Evolutionary conservation across 2,888 invertebrate species (phyloP).

Genomic region (Mesochorus sp.): DNA sequence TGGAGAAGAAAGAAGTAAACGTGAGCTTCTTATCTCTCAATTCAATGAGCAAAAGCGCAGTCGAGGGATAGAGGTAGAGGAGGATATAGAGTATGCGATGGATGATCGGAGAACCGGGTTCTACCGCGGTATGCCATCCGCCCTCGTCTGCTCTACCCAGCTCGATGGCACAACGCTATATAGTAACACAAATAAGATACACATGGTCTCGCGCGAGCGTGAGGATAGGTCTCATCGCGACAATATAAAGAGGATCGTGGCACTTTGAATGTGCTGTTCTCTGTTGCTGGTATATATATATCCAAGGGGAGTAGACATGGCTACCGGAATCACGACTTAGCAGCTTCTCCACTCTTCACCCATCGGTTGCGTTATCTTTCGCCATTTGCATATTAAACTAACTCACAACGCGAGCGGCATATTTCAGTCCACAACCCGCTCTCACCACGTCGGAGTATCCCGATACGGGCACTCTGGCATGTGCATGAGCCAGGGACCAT

Average conservation of each 20-base stretch:
- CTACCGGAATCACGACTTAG: conserved; percentile 82
- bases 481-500: conserved; percentile 32
- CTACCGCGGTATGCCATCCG: not conserved
- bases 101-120: conserved; percentile 39
- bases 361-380: conserved; percentile 79
- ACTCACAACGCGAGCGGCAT: conserved; percentile 80
- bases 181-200: not conserved
- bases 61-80: conserved; percentile 26
- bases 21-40: conserved; percentile 80
- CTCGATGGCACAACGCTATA: conserved; percentile 14
- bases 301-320: conserved; percentile 74
- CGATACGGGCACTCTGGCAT: conserved; percentile 52
- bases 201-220: conserved; percentile 25
- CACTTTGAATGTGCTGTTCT: conserved; percentile 21
- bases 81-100: conserved; percentile 20
- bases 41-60: conserved; percentile 72
- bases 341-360: conserved; percentile 76
- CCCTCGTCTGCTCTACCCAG: not conserved
- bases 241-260: conserved; percentile 62
- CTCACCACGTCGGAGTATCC: conserved; percentile 42
- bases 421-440: conserved; percentile 70
- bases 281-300: conserved; percentile 1
- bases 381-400: conserved; percentile 82
- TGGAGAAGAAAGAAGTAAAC: conserved; percentile 59
- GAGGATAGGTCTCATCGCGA: conserved; percentile 34